Conservation (phyloP, 2,888 invertebrate species). For the Scaptodrosophila latifasciaeformis region DNA sequence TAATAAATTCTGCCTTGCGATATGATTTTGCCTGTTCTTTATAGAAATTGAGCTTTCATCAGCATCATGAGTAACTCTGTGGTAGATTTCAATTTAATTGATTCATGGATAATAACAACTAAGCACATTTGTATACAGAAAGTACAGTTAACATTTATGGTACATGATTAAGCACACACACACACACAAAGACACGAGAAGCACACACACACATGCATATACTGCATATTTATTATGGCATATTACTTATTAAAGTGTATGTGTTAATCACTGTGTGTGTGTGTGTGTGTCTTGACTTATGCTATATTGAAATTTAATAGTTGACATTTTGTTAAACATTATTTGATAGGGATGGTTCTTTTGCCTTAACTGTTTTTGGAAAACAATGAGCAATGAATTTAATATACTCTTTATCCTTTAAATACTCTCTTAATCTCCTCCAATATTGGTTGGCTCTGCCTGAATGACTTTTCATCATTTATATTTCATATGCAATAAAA, state of each 20-base stretch:
- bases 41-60: no score
- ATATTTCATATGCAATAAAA: conserved; percentile 3
- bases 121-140: no score
- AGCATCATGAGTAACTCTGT: no score
- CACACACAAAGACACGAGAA: not conserved
- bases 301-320: conserved; percentile 55
- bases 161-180: conserved; percentile 3
- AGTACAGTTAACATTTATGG: no score
- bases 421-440: not conserved
- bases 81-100: no score
- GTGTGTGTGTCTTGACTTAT: no score
- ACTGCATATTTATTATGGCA: no score
- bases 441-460: conserved; percentile 4
- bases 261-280: no score
- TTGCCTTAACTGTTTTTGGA: conserved; percentile 48
- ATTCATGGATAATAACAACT: no score
- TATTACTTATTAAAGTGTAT: no score
- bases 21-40: no score
- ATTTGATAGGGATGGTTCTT: conserved; percentile 16
- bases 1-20: no score
- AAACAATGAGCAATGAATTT: conserved; percentile 53
- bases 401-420: conserved; percentile 13
- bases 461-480: conserved; percentile 20
- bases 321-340: conserved; percentile 47
- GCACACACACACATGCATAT: conserved; percentile 22